Base-by-base conservation (phyloP, 2,797 vertebrate species). In the Ptychadena robeensis region DNA sequence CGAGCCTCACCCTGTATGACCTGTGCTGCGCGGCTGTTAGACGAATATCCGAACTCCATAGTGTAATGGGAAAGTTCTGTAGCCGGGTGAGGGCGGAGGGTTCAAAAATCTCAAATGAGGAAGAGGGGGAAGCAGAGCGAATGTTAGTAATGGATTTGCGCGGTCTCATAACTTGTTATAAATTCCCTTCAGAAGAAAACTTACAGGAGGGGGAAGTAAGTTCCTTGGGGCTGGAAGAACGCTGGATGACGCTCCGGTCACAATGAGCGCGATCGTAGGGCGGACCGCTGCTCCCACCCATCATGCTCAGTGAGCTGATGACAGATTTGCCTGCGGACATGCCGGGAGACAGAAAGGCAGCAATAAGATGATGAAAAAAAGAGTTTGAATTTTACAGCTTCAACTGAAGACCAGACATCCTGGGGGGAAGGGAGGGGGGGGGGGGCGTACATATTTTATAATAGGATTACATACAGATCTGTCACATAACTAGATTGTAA, bases 261-360 rank as follows among this genome's bases (percentile, higher is more conserved):
- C 97, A 15, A n/a, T 99, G 97, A 27, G 97, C 96, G 0, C 98
- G 94, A 88, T 99, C 98, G 8, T 98, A 99, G 0, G 97, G 97
- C 0, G 96, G 97, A 0, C 97, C 98, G 0, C 96, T 98, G 92
- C 97, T 98, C 40, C 97, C 97, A 1, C 96, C 97, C 96, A 98
- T 98, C 86, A 99, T 97, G 90, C 98, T 99, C 73, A 99, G 94
- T 2, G 98, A 98, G 86, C 97, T 97, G 86, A 99, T 98, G 87
- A 98, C 95, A 73, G 97, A 98, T 92, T 99, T 99, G 30, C 97
- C 97, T 73, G 97, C 93, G 85, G 97, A 97, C 96, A 98, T 97
- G 27, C 97, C 98, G 98, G 73, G 85, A 79, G 85, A 53, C 15
- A 44, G 27, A 65, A 1, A 59, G 0, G 11, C 7, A 34, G 7